phyloP scores from a whole-genome alignment of 2,888 invertebrate genomes.

The Campoplex nolae region DNA sequence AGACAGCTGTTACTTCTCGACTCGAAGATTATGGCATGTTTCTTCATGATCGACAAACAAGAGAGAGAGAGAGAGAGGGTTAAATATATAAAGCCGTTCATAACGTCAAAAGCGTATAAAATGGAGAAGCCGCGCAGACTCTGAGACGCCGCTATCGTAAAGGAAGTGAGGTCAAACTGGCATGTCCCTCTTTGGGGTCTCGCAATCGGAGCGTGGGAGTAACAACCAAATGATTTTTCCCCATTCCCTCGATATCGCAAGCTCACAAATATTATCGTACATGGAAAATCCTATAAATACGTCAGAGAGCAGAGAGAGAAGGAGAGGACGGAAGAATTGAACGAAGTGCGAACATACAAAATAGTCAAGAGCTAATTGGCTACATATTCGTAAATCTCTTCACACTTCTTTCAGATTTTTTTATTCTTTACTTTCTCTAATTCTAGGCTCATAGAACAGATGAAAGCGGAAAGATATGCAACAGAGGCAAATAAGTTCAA shows the following conservation, averaged over 20 bases:
- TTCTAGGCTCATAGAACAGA: background rate
- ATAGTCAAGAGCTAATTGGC: constrained; percentile 55
- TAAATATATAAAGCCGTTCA: constrained; percentile 16
- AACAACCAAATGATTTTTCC: constrained; percentile 67
- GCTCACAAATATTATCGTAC: constrained; percentile 62
- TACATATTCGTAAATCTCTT: constrained; percentile 59
- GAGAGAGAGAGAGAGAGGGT: background rate
- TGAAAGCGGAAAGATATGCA: constrained; percentile 15
- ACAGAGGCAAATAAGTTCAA: background rate
- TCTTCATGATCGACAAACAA: constrained; percentile 43
- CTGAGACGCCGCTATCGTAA: constrained; percentile 82
- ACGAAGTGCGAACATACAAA: constrained; percentile 34
- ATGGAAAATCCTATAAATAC: constrained; percentile 69
- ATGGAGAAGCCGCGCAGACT: constrained; percentile 75
- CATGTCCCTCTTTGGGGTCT: constrained; percentile 49
- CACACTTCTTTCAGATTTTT: constrained; percentile 25
- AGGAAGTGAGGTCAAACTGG: constrained; percentile 84
- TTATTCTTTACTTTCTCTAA: constrained; percentile 1
- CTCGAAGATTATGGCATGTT: constrained; percentile 1
- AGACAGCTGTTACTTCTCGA: constrained; percentile 64
- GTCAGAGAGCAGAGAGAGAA: constrained; percentile 30
- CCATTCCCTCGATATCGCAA: constrained; percentile 38
- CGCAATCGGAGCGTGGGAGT: constrained; percentile 75
- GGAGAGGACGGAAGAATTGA: background rate
- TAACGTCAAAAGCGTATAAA: background rate